Percentiles rank a stretch among this genome's conserved stretches.
These are phyloP conservation scores for Rhabditophanes sp. DNA, from an alignment of 2,888 invertebrate genomes.

Conservation along the genomic window DNA sequence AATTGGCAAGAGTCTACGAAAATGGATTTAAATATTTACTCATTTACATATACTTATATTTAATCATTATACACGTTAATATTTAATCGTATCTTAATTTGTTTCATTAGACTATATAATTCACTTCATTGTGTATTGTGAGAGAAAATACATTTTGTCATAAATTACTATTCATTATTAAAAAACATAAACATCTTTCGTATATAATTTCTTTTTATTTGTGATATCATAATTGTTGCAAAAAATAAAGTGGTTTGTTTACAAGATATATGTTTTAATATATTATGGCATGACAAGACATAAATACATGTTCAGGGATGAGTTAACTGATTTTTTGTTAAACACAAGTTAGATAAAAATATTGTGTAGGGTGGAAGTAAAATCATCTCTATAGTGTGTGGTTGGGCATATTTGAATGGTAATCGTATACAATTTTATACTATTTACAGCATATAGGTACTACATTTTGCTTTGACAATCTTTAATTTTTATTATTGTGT, in stretches of 20 bases:
- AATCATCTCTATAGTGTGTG: too few species aligned
- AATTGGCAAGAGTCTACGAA: too few species aligned
- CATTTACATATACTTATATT: not conserved
- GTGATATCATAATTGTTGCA: slow-evolving; percentile 4
- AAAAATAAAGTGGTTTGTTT: not conserved
- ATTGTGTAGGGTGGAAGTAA: too few species aligned
- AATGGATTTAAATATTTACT: not conserved
- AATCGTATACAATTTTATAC: too few species aligned
- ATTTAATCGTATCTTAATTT: not conserved
- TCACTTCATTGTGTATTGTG: not conserved
- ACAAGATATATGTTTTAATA: slow-evolving; percentile 1
- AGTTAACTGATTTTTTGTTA: not conserved
- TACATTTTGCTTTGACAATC: too few species aligned
- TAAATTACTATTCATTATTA: not conserved
- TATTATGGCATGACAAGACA: not conserved
- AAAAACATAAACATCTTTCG: slow-evolving; percentile 4
- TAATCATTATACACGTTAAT: not conserved
- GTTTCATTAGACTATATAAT: slow-evolving; percentile 1
- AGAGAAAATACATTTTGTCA: not conserved
- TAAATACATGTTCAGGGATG: not conserved
- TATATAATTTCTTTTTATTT: slow-evolving; percentile 3
- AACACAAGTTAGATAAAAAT: not conserved
- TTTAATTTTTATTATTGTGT: too few species aligned
- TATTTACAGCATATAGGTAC: too few species aligned
- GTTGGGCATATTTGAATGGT: too few species aligned